Base-by-base conservation (phyloP, 2,113 vertebrate species). In the Calidris pygmaea region DNA sequence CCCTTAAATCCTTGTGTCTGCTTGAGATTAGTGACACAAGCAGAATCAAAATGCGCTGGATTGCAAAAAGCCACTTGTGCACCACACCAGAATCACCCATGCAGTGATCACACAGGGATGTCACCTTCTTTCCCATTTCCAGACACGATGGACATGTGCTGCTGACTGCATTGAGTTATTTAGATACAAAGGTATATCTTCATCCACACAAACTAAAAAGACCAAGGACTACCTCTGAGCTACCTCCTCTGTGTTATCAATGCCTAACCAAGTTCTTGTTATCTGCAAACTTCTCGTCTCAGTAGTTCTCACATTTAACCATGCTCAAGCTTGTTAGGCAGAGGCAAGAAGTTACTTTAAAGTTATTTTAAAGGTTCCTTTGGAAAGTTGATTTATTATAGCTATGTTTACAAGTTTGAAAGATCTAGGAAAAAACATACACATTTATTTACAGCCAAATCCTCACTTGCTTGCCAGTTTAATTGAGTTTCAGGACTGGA, bases 81-180 rank as follows among this genome's bases (percentile, higher is more conserved):
- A 11, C 24, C 27, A 8, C 48, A 17, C 9, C 6, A 3, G 6
- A 45, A 62, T 53, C 45, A 16, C 52, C 39, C 20, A 2, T 1
- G 48, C 55, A 50, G 5, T 4, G 27, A 48, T 34, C 68, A 23
- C 39, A 10, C n/a, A 8, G 48, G 26, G 39, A 10, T 14, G 27
- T 32, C 3, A 1, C 9, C 43, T 47, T 34, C 62, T 37, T n/a
- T 48, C 79, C 37, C 37, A 8, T 27, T 56, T 58, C 67, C 43
- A 32, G 15, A 63, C 2, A 14, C 0, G 3, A 48, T 2, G 14
- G 79, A 32, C 22, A 37, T 24, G 6, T 1, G 11, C 24, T 59
- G n/a, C 43, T 75, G 63, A 24, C 55, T 16, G n/a, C 1, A 0
- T 59, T 45, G 26, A 37, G 29, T 21, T 35, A 27, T 19, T 79